Percentiles rank a stretch among this genome's conserved stretches.
Conservation (phyloP, 1,140 invertebrate genomes). For the Zaprionus davidi region DNA sequence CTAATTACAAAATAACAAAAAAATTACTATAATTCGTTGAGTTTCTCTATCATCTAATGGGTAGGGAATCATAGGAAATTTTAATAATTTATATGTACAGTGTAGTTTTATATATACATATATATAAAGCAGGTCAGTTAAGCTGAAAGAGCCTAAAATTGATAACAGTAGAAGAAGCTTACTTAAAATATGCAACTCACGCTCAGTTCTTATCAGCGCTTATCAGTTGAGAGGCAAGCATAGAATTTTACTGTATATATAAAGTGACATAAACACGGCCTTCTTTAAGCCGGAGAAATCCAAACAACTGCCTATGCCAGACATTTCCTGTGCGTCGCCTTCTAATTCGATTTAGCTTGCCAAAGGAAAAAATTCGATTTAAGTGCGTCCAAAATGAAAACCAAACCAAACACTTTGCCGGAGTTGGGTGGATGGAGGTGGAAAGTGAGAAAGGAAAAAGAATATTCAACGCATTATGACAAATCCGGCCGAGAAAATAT, state of each 20-base stretch:
- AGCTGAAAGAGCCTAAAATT: background rate
- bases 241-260: background rate
- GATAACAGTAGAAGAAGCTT: background rate
- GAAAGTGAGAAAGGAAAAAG: constrained; percentile 32
- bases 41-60: background rate
- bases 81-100: background rate
- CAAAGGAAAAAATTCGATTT: constrained; percentile 68
- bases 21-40: constrained; percentile 10
- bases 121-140: background rate
- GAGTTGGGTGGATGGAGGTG: too few relatives aligned
- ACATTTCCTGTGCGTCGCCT: constrained; percentile 30
- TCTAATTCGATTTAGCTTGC: constrained; percentile 53
- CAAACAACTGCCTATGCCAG: constrained; percentile 29
- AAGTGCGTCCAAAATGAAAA: constrained; percentile 36
- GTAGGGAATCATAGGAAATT: background rate
- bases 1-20: constrained; percentile 21
- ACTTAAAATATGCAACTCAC: constrained; percentile 16
- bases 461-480: constrained; percentile 80
- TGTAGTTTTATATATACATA: too few relatives aligned
- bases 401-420: constrained; percentile 64
- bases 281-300: constrained; percentile 10
- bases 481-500: constrained; percentile 69
- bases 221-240: background rate
- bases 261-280: background rate
- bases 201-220: constrained; percentile 5